These are phyloP conservation scores for Laupala kohalensis DNA, from an alignment of 1,140 invertebrate species.

Conservation along the genomic window DNA sequence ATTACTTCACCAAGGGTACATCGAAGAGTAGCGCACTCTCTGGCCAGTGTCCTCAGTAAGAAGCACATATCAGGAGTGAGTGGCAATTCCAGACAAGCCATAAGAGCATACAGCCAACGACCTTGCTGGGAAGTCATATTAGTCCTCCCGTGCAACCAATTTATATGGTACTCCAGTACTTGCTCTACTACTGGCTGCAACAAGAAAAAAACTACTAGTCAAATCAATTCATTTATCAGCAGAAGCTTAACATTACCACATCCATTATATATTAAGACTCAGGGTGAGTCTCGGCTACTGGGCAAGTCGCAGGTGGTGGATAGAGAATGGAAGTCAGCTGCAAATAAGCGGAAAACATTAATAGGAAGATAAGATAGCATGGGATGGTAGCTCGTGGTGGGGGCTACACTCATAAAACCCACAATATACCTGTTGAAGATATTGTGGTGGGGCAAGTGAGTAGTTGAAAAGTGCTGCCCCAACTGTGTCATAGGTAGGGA, in stretches of 20 bases:
- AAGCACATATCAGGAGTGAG: constrained; percentile 42
- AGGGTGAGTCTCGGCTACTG: no score
- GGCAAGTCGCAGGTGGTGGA: no score
- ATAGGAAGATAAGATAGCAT: no score
- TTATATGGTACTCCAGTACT: constrained; percentile 38
- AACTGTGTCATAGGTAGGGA: not conserved
- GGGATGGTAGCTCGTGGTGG: not conserved
- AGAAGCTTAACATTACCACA: not conserved
- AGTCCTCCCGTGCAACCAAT: constrained; percentile 30
- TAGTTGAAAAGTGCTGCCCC: not conserved
- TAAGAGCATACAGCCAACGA: constrained; percentile 43
- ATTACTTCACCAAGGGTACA: constrained; percentile 32
- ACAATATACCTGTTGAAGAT: not conserved
- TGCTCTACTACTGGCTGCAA: constrained; percentile 30
- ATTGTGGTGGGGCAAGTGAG: not conserved
- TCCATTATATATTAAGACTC: no score
- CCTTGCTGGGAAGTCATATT: constrained; percentile 32
- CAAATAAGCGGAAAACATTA: no score
- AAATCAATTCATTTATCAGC: not conserved
- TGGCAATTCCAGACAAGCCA: constrained; percentile 41
- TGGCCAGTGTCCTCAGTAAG: constrained; percentile 36
- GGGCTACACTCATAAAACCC: not conserved
- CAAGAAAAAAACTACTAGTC: constrained; percentile 8
- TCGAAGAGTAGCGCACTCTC: constrained; percentile 35
- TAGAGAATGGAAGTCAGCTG: no score